phyloP scores from a whole-genome alignment of 2,113 vertebrate species.

The Rhineura floridana region DNA sequence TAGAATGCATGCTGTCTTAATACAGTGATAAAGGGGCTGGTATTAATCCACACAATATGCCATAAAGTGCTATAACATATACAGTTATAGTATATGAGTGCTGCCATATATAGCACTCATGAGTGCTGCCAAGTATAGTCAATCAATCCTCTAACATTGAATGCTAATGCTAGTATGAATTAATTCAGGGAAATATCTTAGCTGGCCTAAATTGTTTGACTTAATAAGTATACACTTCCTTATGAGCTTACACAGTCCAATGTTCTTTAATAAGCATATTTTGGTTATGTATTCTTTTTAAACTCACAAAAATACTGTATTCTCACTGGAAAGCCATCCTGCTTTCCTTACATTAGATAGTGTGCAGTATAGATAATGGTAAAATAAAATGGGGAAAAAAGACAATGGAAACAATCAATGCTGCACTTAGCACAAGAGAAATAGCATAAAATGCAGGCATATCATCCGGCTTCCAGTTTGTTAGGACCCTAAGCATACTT shows the following conservation, averaged over 20 bases:
- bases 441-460: neutral
- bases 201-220: neutral
- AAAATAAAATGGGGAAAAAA: neutral
- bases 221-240: neutral
- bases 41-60: neutral
- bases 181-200: slow-evolving; percentile 17
- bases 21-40: neutral
- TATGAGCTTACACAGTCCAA: neutral
- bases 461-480: neutral
- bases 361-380: neutral
- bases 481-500: neutral
- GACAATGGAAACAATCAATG: neutral
- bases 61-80: neutral
- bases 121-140: neutral
- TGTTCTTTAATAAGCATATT: neutral
- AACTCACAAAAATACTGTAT: neutral
- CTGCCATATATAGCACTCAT: too few relatives aligned
- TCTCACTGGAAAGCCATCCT: neutral
- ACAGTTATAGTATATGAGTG: too few relatives aligned
- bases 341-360: neutral
- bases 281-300: neutral
- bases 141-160: neutral
- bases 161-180: neutral
- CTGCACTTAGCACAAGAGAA: neutral
- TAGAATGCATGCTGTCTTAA: neutral